phyloP scores from a whole-genome alignment of 2,888 invertebrate genomes.

The Halocaridina rubra region DNA sequence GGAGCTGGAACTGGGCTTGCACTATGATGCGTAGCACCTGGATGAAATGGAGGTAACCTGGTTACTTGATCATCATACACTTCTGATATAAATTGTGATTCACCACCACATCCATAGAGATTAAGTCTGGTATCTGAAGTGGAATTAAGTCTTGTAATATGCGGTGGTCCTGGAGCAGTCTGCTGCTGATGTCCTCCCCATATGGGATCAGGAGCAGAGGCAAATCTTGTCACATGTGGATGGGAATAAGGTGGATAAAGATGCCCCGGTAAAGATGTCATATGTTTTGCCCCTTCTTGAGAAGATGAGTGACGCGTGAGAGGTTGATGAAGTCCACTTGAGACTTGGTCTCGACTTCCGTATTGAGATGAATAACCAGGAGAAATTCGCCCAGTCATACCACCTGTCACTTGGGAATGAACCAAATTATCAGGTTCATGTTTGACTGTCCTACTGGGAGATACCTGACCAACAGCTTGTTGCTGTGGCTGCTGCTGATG shows the following conservation, averaged over 20 bases:
- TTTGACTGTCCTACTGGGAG: constrained; percentile 38
- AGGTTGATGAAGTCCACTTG: constrained; percentile 64
- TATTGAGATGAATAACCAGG: constrained; percentile 26
- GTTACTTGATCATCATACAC: constrained; percentile 59
- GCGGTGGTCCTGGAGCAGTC: constrained; percentile 66
- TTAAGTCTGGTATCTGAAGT: constrained; percentile 78
- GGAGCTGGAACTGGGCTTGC: constrained; percentile 58
- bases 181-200: constrained; percentile 71
- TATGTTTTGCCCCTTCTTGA: constrained; percentile 60
- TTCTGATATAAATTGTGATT: constrained; percentile 54
- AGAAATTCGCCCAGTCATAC: constrained; percentile 17
- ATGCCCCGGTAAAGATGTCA: constrained; percentile 52
- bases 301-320: constrained; percentile 65
- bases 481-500: constrained; percentile 21
- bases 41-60: constrained; percentile 13
- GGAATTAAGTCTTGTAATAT: constrained; percentile 71
- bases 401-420: not conserved
- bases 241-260: constrained; percentile 65
- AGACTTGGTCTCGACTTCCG: constrained; percentile 66
- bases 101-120: constrained; percentile 68
- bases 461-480: constrained; percentile 30
- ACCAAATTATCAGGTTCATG: constrained; percentile 12
- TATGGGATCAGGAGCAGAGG: constrained; percentile 78
- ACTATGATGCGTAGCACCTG: constrained; percentile 2
- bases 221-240: constrained; percentile 77